Evolutionary conservation across 2,113 vertebrate genomes (phyloP), one percentile per base, ranked within the genome.

Genomic region (Carassius auratus): DNA sequence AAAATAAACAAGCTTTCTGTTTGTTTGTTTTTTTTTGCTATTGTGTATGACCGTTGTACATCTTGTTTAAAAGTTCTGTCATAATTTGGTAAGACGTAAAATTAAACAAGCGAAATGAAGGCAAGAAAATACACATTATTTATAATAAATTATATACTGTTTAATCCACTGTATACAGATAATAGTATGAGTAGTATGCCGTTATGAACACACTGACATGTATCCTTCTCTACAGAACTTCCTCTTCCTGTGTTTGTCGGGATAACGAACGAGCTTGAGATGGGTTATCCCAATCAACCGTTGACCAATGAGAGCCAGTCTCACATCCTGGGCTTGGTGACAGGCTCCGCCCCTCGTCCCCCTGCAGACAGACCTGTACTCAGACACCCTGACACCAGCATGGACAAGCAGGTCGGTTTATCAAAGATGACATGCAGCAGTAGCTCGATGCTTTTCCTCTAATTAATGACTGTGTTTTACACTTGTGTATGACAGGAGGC

Each of bases 191-290:
- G 7, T 5, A 48, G 21, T 30, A 15, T 9, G n/a, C 30, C 36
- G 15, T 77, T 36, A 23, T 33, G 52, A 75, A 23, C 17, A 4
- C 12, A 21, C 33, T 42, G 19, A 17, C 45, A 23, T 26, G 26
- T 50, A 50, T 23, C 73, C 23, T 64, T 45, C n/a, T 17, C 12
- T 84, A 0, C 90, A 99, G 97, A 97, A 91, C 91, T 98, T 91
- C 96, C 97, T 87, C 95, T 97, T 80, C 97, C 97, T 66, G 94
- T 94, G 76, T 98, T 99, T 92, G 87, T 93, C 83, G 95, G 95
- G 10, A 90, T 97, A 90, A 96, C 96, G 92, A 95, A 88, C 77
- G 97, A 97, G 68, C 87, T 90, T 69, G 96, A 97, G 86, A 87
- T 88, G 79, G 92, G 94, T 85, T 95, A 95, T 30, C 86, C 94